A percentile compares a stretch with the other conserved stretches of the same genome.
These are phyloP conservation scores for Drosophila lutescens DNA, from an alignment of 2,888 invertebrate genomes.

Conservation along the genomic window DNA sequence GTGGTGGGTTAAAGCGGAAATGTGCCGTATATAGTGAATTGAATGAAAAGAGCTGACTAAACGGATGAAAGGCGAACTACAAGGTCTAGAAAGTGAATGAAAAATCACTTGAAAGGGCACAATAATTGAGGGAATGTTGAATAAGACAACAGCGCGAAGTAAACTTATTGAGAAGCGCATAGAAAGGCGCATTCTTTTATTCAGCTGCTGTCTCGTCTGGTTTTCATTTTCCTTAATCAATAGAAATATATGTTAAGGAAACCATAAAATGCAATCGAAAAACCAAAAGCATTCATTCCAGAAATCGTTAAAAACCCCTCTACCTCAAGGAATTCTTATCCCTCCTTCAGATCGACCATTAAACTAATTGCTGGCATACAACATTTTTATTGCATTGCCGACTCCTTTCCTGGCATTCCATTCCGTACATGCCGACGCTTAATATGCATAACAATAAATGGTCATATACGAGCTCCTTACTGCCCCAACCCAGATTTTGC, in stretches of 20 bases:
- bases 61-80: constrained; percentile 9
- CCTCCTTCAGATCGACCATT: constrained; percentile 44
- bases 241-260: not conserved
- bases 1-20: not conserved
- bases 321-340: constrained; percentile 1
- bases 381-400: constrained; percentile 54
- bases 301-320: not conserved
- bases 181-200: not conserved
- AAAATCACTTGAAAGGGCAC: constrained; percentile 9
- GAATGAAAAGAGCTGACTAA: constrained; percentile 21
- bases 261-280: constrained; percentile 8
- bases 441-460: constrained; percentile 69
- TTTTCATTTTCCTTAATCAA: constrained; percentile 6
- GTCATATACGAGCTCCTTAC: constrained; percentile 31
- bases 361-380: constrained; percentile 66
- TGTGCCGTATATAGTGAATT: not conserved
- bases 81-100: constrained; percentile 16
- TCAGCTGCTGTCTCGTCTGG: not conserved
- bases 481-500: constrained; percentile 4
- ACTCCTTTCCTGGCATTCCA: constrained; percentile 26
- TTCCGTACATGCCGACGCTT: constrained; percentile 49
- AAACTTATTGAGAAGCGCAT: constrained; percentile 6
- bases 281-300: constrained; percentile 5
- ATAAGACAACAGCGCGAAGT: not conserved
- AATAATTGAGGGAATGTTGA: constrained; percentile 1